Conservation (phyloP, 2,888 invertebrate species). For the Phlogophora meticulosa region DNA sequence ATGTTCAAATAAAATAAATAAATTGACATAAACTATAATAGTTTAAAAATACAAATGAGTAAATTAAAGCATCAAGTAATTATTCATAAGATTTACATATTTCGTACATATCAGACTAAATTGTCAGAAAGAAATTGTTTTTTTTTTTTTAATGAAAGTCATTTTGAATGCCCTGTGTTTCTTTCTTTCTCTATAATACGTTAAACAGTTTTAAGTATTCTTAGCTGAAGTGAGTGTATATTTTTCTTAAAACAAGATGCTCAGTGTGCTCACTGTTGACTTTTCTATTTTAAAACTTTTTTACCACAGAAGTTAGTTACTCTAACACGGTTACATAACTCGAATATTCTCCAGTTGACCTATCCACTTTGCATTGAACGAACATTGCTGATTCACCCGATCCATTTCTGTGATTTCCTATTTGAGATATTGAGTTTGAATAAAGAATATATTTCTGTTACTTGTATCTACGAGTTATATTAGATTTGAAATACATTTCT, state of each 20-base stretch:
- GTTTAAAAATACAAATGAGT: too few relatives aligned
- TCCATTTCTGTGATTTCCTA: slow-evolving; percentile 38
- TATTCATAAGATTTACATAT: too few relatives aligned
- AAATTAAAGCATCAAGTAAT: too few relatives aligned
- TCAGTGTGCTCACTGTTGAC: not conserved
- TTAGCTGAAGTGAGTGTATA: too few relatives aligned
- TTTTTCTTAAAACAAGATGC: not conserved
- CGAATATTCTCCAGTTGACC: slow-evolving; percentile 8
- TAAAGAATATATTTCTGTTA: slow-evolving; percentile 24
- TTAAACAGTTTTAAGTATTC: too few relatives aligned
- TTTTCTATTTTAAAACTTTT: not conserved
- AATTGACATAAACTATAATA: too few relatives aligned
- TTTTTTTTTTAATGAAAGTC: too few relatives aligned
- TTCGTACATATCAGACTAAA: too few relatives aligned
- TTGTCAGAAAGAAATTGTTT: too few relatives aligned
- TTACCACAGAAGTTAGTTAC: not conserved
- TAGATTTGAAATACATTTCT: slow-evolving; percentile 9
- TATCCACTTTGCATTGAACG: slow-evolving; percentile 25
- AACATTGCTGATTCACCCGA: slow-evolving; percentile 30
- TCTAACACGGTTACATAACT: slow-evolving; percentile 10
- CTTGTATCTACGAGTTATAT: not conserved
- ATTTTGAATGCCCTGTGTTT: too few relatives aligned
- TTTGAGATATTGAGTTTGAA: slow-evolving; percentile 25
- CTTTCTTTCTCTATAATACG: not conserved
- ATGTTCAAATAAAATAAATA: too few relatives aligned